Evolutionary conservation across 2,113 vertebrate species (phyloP).

Genomic region (Dryoscopus gambensis): DNA sequence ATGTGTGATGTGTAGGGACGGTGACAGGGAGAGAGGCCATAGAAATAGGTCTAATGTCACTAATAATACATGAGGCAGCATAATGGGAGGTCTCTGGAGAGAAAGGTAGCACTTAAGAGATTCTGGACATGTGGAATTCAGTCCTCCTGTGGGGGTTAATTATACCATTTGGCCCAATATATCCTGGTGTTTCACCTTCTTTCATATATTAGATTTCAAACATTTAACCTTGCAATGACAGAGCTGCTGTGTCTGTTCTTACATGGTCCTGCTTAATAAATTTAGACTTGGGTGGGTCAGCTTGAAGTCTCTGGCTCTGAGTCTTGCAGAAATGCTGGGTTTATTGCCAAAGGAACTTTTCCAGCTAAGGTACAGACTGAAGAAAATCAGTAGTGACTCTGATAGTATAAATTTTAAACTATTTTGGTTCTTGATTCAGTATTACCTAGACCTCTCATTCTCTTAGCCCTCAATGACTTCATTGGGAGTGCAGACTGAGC

Average conservation of each 20-base stretch:
- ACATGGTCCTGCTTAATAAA: neutral
- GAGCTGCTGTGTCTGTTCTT: neutral
- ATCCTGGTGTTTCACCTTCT: neutral
- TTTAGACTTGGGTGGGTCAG: neutral
- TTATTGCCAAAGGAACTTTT: neutral
- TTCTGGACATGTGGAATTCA: slow-evolving; percentile 5
- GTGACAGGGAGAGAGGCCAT: neutral
- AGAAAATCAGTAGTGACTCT: neutral
- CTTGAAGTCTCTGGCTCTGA: neutral
- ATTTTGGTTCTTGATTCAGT: neutral
- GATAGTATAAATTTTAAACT: neutral
- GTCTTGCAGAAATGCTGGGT: neutral
- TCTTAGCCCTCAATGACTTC: neutral
- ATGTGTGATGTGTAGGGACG: neutral
- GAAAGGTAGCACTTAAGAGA: neutral
- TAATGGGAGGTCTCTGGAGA: slow-evolving; percentile 4
- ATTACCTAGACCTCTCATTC: neutral
- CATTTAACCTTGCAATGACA: slow-evolving; percentile 6
- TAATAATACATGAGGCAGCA: slow-evolving; percentile 21
- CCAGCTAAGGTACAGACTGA: neutral
- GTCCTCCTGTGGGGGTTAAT: slow-evolving; percentile 10
- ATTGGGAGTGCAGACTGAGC: neutral
- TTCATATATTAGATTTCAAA: slow-evolving; percentile 4
- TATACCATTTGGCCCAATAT: neutral
- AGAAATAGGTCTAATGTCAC: slow-evolving; percentile 22